Percentiles rank a stretch among this genome's conserved stretches.
These are phyloP conservation scores for Gopherus flavomarginatus DNA, from an alignment of 2,113 vertebrate species.

Conservation along the genomic window DNA sequence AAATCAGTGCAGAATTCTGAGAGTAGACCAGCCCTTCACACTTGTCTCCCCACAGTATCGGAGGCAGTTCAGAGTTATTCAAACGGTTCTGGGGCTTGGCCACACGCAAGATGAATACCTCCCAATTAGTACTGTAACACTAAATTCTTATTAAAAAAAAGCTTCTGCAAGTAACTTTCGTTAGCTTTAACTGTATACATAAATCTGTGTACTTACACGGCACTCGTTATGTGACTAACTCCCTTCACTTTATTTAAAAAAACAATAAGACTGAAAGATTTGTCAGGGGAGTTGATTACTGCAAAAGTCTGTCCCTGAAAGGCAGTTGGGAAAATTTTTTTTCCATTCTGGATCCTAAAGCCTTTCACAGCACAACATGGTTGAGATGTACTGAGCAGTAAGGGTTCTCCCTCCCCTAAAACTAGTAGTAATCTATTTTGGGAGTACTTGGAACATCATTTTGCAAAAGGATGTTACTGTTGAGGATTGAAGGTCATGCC, in stretches of 20 bases:
- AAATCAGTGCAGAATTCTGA: too few species aligned
- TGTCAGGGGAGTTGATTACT: background rate
- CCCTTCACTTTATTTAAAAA: background rate
- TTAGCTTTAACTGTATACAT: background rate
- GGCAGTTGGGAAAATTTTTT: background rate
- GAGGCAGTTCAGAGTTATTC: background rate
- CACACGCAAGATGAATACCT: background rate
- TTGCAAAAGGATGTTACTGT: background rate
- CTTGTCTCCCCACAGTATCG: too few species aligned
- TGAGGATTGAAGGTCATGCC: background rate
- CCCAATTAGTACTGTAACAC: background rate
- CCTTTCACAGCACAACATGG: background rate
- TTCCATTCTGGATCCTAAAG: background rate
- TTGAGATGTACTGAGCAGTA: background rate
- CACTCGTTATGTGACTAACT: background rate
- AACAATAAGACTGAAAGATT: background rate
- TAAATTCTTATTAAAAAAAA: background rate
- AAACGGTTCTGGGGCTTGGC: too few species aligned
- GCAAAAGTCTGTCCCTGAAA: background rate
- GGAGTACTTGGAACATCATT: background rate
- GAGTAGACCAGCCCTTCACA: too few species aligned
- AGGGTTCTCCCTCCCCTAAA: background rate
- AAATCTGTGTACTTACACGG: background rate
- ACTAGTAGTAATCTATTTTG: background rate
- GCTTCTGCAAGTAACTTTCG: background rate